Evolutionary conservation across 2,888 invertebrate species (phyloP).

Genomic region (Tiphia femorata): DNA sequence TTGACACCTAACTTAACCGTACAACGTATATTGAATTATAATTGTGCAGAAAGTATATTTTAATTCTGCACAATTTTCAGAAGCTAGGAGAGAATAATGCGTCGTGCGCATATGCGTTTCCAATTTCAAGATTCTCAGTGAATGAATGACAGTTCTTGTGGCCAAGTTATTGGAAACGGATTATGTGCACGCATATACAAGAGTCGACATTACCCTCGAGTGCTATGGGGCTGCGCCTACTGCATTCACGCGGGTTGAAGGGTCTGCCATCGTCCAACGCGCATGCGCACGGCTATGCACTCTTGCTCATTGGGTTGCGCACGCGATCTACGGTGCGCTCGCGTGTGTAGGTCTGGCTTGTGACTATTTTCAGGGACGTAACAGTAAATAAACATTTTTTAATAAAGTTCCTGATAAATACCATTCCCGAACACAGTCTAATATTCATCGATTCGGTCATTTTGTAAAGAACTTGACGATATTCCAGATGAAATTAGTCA

Average conservation of each 20-base stretch:
- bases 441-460: too few relatives aligned
- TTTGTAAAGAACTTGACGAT: too few relatives aligned
- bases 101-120: background rate
- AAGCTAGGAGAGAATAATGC: too few relatives aligned
- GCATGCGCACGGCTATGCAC: slow-evolving; percentile 38
- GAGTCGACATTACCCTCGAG: slow-evolving; percentile 38
- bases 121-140: slow-evolving; percentile 15
- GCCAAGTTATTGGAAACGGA: slow-evolving; percentile 29
- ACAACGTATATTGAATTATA: too few relatives aligned
- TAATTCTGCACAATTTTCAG: background rate
- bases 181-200: slow-evolving; percentile 34
- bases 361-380: slow-evolving; percentile 38
- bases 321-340: slow-evolving; percentile 31
- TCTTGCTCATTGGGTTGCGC: slow-evolving; percentile 35
- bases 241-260: slow-evolving; percentile 42
- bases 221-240: slow-evolving; percentile 37
- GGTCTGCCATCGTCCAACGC: slow-evolving; percentile 33
- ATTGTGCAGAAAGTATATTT: background rate
- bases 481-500: too few relatives aligned
- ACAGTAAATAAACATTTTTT: background rate
- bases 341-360: slow-evolving; percentile 27
- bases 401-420: slow-evolving; percentile 1
- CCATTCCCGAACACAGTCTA: too few relatives aligned
- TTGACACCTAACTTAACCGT: too few relatives aligned
- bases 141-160: slow-evolving; percentile 32